A percentile compares a stretch with the other conserved stretches of the same genome.
Conservation (phyloP, 2,797 vertebrate species). For the Oophaga sylvatica region DNA sequence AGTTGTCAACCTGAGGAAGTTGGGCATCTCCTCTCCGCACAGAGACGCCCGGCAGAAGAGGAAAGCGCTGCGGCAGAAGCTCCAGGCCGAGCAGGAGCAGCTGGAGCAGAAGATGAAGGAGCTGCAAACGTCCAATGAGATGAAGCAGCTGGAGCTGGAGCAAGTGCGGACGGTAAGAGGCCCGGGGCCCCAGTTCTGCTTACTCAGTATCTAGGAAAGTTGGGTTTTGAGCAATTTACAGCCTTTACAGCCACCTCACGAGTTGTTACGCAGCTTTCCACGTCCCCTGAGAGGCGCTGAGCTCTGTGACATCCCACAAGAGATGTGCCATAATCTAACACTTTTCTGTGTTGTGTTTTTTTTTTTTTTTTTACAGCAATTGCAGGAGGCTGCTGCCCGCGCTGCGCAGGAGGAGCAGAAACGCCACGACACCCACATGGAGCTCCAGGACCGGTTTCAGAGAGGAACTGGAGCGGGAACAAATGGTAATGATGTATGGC, state of each 20-base stretch:
- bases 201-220: no score
- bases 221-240: no score
- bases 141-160: conserved; percentile 91
- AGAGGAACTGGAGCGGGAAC: conserved; percentile 90
- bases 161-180: conserved; percentile 85
- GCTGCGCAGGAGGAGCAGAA: conserved; percentile 87
- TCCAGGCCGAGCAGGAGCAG: conserved; percentile 88
- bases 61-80: conserved; percentile 83
- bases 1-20: conserved; percentile 81
- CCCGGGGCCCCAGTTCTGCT: neutral
- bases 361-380: conserved; percentile 77
- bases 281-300: no score
- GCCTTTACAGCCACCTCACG: no score
- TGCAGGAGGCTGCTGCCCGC: conserved; percentile 86
- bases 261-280: neutral
- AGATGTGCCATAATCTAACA: no score
- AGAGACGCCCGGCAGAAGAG: conserved; percentile 86
- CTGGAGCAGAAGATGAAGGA: conserved; percentile 91
- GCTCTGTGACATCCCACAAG: no score
- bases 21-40: conserved; percentile 83
- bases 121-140: conserved; percentile 89
- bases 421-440: conserved; percentile 88
- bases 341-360: neutral
- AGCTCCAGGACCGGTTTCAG: conserved; percentile 92
- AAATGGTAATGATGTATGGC: conserved; percentile 75